phyloP scores from a whole-genome alignment of 2,113 vertebrate species.

The Pseudolaguvia tuberculata region DNA sequence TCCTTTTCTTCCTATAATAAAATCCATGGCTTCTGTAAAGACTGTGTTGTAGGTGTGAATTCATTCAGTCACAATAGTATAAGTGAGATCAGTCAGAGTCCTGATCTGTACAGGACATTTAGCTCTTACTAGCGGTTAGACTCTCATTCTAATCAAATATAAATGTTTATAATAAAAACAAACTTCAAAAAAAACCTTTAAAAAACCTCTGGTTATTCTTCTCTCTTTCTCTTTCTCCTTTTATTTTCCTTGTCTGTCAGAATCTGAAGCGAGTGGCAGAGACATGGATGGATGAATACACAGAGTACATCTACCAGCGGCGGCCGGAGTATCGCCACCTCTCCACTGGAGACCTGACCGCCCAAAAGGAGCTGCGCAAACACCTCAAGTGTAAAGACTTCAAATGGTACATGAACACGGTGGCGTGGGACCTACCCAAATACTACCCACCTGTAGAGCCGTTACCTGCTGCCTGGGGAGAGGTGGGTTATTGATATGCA shows the following conservation, averaged over 20 bases:
- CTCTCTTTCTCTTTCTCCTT: not conserved
- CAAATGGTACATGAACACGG: conserved; percentile 85
- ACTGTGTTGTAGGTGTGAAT: too few relatives aligned
- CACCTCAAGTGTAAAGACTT: conserved; percentile 86
- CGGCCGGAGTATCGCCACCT: conserved; percentile 84
- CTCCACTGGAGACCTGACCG: conserved; percentile 80
- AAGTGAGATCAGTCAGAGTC: too few relatives aligned
- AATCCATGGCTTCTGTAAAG: too few relatives aligned
- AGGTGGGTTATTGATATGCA: conserved; percentile 66
- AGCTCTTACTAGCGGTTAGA: too few relatives aligned
- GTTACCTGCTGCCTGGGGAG: conserved; percentile 81
- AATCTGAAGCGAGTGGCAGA: conserved; percentile 87
- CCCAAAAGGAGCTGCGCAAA: conserved; percentile 82
- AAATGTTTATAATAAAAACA: too few relatives aligned
- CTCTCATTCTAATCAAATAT: too few relatives aligned
- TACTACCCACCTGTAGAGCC: conserved; percentile 87
- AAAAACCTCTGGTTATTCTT: not conserved
- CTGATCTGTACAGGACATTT: too few relatives aligned
- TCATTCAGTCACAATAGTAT: too few relatives aligned
- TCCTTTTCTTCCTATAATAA: too few relatives aligned
- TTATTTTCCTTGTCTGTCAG: conserved; percentile 54
- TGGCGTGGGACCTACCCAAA: conserved; percentile 86
- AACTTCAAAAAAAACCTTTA: too few relatives aligned
- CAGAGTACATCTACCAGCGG: conserved; percentile 84
- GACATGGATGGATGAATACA: conserved; percentile 89